Conservation (phyloP, 2,113 vertebrate genomes). For the Ardeotis arabs region DNA sequence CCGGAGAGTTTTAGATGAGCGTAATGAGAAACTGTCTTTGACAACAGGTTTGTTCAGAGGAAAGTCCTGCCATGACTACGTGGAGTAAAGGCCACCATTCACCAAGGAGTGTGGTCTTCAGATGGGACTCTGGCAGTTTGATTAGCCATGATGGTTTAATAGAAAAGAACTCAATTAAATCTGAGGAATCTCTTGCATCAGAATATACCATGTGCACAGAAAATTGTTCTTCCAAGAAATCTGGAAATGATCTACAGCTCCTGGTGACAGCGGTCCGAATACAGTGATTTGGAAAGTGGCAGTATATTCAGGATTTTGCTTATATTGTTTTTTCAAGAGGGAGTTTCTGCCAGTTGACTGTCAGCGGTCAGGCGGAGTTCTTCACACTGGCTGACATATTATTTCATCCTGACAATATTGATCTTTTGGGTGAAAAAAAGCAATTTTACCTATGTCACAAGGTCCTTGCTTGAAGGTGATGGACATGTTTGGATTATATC, state of each 20-base stretch:
- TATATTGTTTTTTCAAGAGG: neutral
- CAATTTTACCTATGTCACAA: conserved; percentile 44
- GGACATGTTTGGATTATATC: conserved; percentile 27
- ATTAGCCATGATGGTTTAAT: neutral
- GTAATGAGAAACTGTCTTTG: neutral
- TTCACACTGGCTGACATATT: neutral
- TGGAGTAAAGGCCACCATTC: neutral
- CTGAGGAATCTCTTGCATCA: neutral
- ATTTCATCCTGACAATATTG: conserved; percentile 53
- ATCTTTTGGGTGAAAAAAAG: conserved; percentile 26
- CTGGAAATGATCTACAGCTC: neutral
- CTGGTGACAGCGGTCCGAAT: neutral
- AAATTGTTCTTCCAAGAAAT: neutral
- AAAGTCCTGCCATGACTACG: neutral
- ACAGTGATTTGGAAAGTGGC: neutral
- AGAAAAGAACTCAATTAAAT: neutral
- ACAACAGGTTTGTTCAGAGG: neutral
- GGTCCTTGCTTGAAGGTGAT: conserved; percentile 20
- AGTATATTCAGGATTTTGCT: neutral
- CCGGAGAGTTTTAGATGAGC: neutral
- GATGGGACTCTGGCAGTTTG: neutral
- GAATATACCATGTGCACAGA: neutral
- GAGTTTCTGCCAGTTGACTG: neutral
- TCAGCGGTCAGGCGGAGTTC: neutral
- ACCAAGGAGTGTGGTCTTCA: neutral